Evolutionary conservation across 2,888 invertebrate species (phyloP).

Genomic region (Gymnocheta viridis): DNA sequence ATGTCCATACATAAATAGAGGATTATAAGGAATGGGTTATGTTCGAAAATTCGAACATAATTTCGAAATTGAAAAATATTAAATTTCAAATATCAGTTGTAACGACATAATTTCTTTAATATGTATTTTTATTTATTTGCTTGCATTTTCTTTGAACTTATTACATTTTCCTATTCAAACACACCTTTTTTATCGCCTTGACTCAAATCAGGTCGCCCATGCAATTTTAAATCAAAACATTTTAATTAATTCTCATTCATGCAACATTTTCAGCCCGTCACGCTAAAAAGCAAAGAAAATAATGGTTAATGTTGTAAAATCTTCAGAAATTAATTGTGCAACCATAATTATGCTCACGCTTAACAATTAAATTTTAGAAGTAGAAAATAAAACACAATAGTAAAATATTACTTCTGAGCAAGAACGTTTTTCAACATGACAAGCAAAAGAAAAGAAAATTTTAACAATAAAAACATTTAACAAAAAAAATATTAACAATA

Average conservation of each 20-base stretch:
- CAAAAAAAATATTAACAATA: conserved; percentile 12
- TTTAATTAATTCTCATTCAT: conserved; percentile 58
- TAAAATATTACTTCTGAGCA: neutral
- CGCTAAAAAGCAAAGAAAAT: too few relatives aligned
- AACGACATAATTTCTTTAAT: too few relatives aligned
- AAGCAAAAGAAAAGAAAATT: neutral
- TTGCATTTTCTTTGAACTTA: neutral
- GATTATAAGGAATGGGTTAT: too few relatives aligned
- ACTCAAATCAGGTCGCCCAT: neutral
- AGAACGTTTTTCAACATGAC: neutral
- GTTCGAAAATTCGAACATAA: too few relatives aligned
- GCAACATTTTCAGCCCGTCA: neutral
- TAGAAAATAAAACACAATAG: neutral
- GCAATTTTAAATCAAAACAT: conserved; percentile 42
- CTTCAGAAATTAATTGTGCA: conserved; percentile 39
- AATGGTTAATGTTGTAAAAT: neutral
- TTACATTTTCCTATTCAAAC: neutral
- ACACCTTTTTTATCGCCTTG: conserved; percentile 9
- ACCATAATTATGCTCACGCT: conserved; percentile 69
- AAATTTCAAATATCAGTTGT: too few relatives aligned
- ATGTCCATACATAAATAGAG: too few relatives aligned
- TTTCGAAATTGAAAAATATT: neutral
- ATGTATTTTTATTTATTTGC: neutral
- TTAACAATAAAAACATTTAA: conserved; percentile 39
- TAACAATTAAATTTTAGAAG: conserved; percentile 58